Evolutionary conservation across 2,113 vertebrate species (phyloP), one percentile per base, ranked within the genome.

Genomic region (Gambusia holbrooki): DNA sequence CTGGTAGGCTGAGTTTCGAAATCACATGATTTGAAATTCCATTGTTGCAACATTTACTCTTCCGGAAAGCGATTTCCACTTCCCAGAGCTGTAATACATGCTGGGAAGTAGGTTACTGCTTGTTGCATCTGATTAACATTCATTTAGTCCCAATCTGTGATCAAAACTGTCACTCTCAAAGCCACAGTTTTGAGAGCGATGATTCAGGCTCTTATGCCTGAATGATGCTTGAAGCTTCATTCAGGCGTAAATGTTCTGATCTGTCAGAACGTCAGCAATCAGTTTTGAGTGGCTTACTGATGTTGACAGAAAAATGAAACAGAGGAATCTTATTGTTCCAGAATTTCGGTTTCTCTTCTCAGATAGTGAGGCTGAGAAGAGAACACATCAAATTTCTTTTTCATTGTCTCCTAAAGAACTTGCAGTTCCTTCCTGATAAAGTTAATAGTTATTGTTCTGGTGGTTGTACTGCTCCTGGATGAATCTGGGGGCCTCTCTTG

Each of bases 41-140:
- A 29, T 14, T 66, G 14, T 81, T 80, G n/a, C 19, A 5, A 60
- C 74, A 51, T 69, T 60, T 3, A 37, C 35, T 12, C 35, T 37
- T 12, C 35, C 2, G 10, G 35, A 37, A 37, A 37, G 35, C 2
- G 10, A 11, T 37, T 32, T 69, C 9, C 67, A 54, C 17, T 1
- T 22, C 2, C 51, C 17, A 8, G 22, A 19, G 17, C 9, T 54
- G 7, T 22, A 22, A 19, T 25, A 25, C 25, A 54, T 19, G 51
- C 51, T 54, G 5, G 22, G 51, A 19, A 54, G 22, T 22, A 54
- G 51, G 25, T 54, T 9, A 1, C 17, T 19, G 17, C 19, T 54
- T 54, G 7, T 25, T 54, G 19, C 17, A 25, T 54, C 7, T 45
- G 7, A 25, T 54, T 17, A 45, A 25, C 51, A 9, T 54, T 54